Evolutionary conservation across 2,888 invertebrate species (phyloP), one percentile per base, ranked within the genome.

Genomic region (Andrena chrysosceles): DNA sequence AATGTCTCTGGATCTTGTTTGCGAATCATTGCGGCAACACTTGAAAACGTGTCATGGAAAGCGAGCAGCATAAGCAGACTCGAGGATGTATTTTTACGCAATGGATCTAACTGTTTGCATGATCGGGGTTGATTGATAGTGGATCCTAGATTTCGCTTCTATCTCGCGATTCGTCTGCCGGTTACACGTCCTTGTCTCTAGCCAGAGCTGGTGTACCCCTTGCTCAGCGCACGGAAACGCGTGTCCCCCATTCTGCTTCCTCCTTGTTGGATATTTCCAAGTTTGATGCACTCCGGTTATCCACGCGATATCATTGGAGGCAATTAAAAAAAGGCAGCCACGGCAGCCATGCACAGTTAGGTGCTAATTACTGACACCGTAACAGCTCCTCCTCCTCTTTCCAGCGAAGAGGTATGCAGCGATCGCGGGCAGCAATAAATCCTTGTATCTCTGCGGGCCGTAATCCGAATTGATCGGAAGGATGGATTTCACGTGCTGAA

Each of bases 31-130:
- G 31, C 31, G 48, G 49, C n/a, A 26, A 23, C 33, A 23, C 29
- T 49, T 2, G 70, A 29, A n/a, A 13, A 13, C 62, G 81, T 85
- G 88, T 89, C 89, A 87, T 23, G 54, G 56, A 56, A 13, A 26
- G 1, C 23, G 56, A 13, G 23, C 4, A 1, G 20, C 4, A 13
- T 10, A 23, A 56, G 10, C 10, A 26, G 52, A 8, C 8, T 26
- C 3, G 54, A 54, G 54, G 23, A 20, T n/a, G 54, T 8, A 2
- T 23, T 42, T 42, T 13, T 4, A 42, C 42, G 4, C 13, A 13
- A 13, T 4, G 42, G 13, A 42, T 42, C 13, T 16, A 16, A 16
- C 42, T 42, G 42, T 4, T 13, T 42, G 42, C 42, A 3, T 1
- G 42, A 16, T 42, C 42, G 42, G 42, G 42, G 42, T 42, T 42